Conservation (phyloP, 2,113 vertebrate species). For the Callopanchax toddi region DNA sequence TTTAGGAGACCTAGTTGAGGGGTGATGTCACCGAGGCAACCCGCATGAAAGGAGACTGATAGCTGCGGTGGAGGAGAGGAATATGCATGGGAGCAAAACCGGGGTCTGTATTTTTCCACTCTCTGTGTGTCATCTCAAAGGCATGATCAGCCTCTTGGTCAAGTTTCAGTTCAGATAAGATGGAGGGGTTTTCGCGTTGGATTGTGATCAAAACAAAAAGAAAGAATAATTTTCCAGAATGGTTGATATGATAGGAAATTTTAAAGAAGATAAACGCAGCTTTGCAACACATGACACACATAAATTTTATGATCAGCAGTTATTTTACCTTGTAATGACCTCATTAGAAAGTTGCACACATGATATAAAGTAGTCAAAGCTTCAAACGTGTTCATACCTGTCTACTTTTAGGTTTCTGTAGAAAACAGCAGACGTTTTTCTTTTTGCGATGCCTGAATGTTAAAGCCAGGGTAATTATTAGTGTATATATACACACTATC, state of each 20-base stretch:
- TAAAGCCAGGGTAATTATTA: too few species aligned
- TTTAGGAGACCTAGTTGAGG: conserved; percentile 45
- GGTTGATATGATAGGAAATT: conserved; percentile 20
- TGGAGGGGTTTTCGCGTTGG: conserved; percentile 26
- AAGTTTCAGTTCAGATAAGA: conserved; percentile 70
- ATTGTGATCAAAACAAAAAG: conserved; percentile 30
- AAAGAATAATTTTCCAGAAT: conserved; percentile 17
- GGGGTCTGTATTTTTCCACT: conserved; percentile 76
- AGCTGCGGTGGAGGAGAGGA: conserved; percentile 56
- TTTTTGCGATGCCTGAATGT: too few species aligned
- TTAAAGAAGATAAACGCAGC: conserved; percentile 18
- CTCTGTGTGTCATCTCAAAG: conserved; percentile 67
- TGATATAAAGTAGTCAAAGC: not conserved
- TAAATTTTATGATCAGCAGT: not conserved
- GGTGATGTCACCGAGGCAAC: conserved; percentile 71
- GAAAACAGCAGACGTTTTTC: too few species aligned
- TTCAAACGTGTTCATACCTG: conserved; percentile 24
- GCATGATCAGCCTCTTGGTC: conserved; percentile 63
- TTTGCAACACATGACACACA: not conserved
- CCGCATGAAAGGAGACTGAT: conserved; percentile 69
- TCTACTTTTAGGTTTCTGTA: not conserved
- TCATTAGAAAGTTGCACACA: not conserved
- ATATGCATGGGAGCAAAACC: conserved; percentile 56
- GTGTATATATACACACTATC: too few species aligned
- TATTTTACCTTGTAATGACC: not conserved